Evolutionary conservation across 2,113 vertebrate species (phyloP).

Genomic region (Seriola dumerili): DNA sequence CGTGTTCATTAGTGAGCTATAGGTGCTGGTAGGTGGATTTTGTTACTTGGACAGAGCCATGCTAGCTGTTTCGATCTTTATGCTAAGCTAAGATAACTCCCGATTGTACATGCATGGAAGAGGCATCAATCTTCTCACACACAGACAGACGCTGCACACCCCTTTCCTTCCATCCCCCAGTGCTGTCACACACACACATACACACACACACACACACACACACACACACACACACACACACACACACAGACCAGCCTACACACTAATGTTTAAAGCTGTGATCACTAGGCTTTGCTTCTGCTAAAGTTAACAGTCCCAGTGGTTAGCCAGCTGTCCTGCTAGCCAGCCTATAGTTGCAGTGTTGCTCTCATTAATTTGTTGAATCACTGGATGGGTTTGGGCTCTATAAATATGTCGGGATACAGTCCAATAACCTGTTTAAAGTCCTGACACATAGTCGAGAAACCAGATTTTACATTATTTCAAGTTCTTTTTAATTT

Average conservation of each 20-base stretch:
- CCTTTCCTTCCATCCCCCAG: too few species aligned
- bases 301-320: neutral
- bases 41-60: neutral
- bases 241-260: too few species aligned
- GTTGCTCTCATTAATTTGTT: conserved; percentile 35
- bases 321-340: neutral
- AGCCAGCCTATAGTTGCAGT: neutral
- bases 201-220: neutral
- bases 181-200: too few species aligned
- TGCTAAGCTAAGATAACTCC: neutral
- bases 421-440: conserved; percentile 50
- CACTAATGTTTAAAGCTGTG: conserved; percentile 4
- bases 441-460: conserved; percentile 45
- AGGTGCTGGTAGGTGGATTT: neutral
- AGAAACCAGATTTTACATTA: conserved; percentile 65
- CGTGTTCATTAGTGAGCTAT: neutral
- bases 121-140: neutral
- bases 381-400: conserved; percentile 8
- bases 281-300: neutral
- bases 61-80: neutral
- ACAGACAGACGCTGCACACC: too few species aligned
- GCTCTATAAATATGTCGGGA: conserved; percentile 47
- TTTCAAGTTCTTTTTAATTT: conserved; percentile 61
- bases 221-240: neutral
- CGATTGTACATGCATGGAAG: neutral